These are phyloP conservation scores for Blennius ocellaris DNA, from an alignment of 2,113 vertebrate species.

Conservation along the genomic window DNA sequence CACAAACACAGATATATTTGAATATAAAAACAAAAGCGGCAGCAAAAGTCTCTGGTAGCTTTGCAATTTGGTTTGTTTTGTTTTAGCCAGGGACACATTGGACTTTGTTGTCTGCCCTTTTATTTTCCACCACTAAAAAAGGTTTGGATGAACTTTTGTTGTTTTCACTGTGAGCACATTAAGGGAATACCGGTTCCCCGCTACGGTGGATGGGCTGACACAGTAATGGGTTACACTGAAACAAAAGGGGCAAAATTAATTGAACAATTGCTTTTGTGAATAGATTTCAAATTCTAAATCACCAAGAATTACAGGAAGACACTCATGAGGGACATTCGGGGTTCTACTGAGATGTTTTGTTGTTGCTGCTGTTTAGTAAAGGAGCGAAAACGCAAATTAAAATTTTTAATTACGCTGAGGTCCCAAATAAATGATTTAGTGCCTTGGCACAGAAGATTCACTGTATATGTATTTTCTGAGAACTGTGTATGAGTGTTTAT, in stretches of 20 bases:
- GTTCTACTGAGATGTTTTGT: conserved; percentile 24
- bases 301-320: conserved; percentile 29
- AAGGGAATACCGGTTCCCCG: background rate
- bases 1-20: background rate
- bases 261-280: conserved; percentile 26
- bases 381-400: background rate
- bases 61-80: background rate
- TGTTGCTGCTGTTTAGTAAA: conserved; percentile 20
- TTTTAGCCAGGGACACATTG: background rate
- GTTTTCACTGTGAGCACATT: conserved; percentile 1
- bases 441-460: conserved; percentile 17
- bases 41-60: background rate
- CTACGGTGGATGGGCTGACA: background rate
- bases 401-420: conserved; percentile 27
- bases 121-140: conserved; percentile 14
- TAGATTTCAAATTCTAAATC: conserved; percentile 21
- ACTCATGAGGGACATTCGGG: conserved; percentile 26
- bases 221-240: conserved; percentile 7
- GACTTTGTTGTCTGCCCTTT: conserved; percentile 19
- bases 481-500: background rate
- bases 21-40: background rate
- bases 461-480: background rate
- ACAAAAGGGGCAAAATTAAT: conserved; percentile 15
- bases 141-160: conserved; percentile 14
- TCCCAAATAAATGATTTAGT: conserved; percentile 49